phyloP scores from a whole-genome alignment of 1,140 invertebrate genomes.

The Orussus abietinus region DNA sequence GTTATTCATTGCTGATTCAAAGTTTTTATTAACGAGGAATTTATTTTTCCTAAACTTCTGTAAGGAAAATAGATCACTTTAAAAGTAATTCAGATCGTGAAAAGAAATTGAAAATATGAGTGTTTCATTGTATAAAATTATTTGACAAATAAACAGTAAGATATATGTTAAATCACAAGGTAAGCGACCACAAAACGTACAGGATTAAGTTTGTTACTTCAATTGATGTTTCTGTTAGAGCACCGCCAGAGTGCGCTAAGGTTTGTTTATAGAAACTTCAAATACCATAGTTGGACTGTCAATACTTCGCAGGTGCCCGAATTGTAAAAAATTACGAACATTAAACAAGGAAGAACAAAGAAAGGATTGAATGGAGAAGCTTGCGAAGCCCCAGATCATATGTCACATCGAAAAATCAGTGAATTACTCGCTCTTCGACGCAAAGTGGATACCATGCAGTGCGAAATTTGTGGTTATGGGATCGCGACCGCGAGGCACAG shows the following conservation, averaged over 20 bases:
- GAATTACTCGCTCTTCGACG: constrained; percentile 84
- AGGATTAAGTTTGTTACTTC: constrained; percentile 26
- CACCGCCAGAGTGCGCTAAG: constrained; percentile 11
- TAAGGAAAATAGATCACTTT: no score
- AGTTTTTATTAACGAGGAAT: no score
- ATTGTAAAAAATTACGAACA: constrained; percentile 2
- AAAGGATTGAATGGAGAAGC: constrained; percentile 36
- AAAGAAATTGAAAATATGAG: no score
- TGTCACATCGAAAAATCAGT: constrained; percentile 79
- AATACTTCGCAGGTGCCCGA: background rate
- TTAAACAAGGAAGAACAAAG: background rate
- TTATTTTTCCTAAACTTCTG: no score
- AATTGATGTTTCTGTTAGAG: no score
- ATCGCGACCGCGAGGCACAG: constrained; percentile 77
- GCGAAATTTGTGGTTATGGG: constrained; percentile 88
- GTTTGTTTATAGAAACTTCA: constrained; percentile 16
- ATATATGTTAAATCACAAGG: no score
- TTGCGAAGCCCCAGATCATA: constrained; percentile 88
- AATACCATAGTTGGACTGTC: background rate
- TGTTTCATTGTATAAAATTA: no score
- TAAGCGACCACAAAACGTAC: constrained; percentile 58
- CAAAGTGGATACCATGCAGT: constrained; percentile 92
- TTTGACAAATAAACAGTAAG: no score
- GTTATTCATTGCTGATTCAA: no score
- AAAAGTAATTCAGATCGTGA: no score